These are phyloP conservation scores for Dicycla oo DNA, from an alignment of 2,888 invertebrate species.

Conservation along the genomic window DNA sequence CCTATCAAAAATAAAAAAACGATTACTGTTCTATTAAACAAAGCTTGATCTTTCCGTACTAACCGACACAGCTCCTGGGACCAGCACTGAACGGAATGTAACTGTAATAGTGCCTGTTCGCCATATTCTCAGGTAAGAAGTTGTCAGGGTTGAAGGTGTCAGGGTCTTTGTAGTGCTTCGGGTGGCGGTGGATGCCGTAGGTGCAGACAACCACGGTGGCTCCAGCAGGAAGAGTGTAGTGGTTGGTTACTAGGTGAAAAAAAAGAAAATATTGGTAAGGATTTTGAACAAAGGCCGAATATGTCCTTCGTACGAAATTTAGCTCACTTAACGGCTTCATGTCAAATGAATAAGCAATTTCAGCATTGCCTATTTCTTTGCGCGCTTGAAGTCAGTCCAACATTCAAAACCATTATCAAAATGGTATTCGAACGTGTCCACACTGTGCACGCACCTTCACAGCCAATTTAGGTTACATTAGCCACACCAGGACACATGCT, in stretches of 20 bases:
- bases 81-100: conserved; percentile 96
- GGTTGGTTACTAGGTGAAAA: conserved; percentile 88
- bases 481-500: background rate
- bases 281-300: background rate
- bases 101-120: conserved; percentile 94
- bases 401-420: background rate
- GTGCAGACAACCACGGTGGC: conserved; percentile 92
- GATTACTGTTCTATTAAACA: background rate
- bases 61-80: conserved; percentile 94
- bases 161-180: conserved; percentile 92
- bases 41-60: conserved; percentile 64
- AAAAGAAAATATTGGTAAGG: background rate
- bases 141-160: conserved; percentile 94
- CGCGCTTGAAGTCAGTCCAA: background rate
- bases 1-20: background rate
- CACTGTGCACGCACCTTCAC: background rate
- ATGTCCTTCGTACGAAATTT: background rate
- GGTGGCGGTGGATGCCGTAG: conserved; percentile 92
- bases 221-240: conserved; percentile 92
- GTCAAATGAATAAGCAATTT: background rate
- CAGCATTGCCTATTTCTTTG: background rate
- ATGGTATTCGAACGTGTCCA: background rate
- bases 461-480: background rate
- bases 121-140: conserved; percentile 94
- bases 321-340: background rate